Evolutionary conservation across 2,888 invertebrate species (phyloP).

Genomic region (Syrphus vitripennis): DNA sequence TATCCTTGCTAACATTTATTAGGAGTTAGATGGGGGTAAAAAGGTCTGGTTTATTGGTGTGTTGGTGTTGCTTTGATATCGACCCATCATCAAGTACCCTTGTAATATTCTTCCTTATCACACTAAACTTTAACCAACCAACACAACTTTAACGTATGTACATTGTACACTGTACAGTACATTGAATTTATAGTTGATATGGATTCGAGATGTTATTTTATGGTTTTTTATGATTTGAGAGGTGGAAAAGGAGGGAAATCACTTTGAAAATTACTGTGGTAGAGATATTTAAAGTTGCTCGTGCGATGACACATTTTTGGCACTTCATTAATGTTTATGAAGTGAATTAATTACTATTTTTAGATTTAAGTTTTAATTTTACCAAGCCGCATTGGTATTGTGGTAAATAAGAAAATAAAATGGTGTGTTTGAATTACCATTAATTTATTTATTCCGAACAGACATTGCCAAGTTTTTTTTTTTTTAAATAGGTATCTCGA

Average conservation of each 20-base stretch:
- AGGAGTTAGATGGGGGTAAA: constrained; percentile 4
- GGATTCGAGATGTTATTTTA: background rate
- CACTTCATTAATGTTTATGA: constrained; percentile 31
- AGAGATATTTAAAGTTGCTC: background rate
- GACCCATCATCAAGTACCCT: constrained; percentile 26
- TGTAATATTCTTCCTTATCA: background rate
- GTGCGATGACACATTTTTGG: background rate
- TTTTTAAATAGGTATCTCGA: too few relatives aligned
- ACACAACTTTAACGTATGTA: background rate
- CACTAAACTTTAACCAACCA: background rate
- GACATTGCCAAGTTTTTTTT: too few relatives aligned
- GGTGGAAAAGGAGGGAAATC: background rate
- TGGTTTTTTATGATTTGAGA: background rate
- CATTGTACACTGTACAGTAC: too few relatives aligned
- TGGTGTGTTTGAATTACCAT: too few relatives aligned
- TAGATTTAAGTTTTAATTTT: background rate
- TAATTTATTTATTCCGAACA: too few relatives aligned
- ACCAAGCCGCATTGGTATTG: background rate
- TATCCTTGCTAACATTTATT: constrained; percentile 67
- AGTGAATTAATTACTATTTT: constrained; percentile 40
- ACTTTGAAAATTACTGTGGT: background rate
- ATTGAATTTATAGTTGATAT: background rate
- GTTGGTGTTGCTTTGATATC: background rate
- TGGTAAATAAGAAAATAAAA: too few relatives aligned
- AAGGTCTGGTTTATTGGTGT: background rate